Percentiles rank a stretch among this genome's conserved stretches.
Evolutionary conservation across 1,140 invertebrate species (phyloP).

Genomic region (Drosophila sechellia): DNA sequence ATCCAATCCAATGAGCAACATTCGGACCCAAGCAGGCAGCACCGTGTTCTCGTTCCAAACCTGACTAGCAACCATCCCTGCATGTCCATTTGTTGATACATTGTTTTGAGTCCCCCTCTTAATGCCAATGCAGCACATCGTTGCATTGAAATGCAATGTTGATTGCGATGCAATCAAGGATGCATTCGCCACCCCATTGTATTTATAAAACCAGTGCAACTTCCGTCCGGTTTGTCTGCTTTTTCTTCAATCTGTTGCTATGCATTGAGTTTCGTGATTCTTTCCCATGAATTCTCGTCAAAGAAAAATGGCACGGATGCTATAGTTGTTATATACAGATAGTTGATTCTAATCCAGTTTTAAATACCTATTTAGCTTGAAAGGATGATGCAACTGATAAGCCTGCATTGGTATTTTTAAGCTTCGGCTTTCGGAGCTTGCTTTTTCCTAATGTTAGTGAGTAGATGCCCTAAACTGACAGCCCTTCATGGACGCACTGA

Average conservation of each 20-base stretch:
- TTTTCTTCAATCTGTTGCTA: conserved; percentile 5
- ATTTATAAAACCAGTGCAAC: not conserved
- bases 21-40: conserved; percentile 22
- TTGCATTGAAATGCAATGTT: conserved; percentile 2
- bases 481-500: conserved; percentile 1
- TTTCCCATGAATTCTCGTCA: not conserved
- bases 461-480: conserved; percentile 1
- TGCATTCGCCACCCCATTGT: conserved; percentile 13
- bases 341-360: too few relatives aligned
- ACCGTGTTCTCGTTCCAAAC: conserved; percentile 19
- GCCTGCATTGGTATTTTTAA: conserved; percentile 10
- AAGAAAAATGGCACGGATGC: not conserved
- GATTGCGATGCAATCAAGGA: conserved; percentile 6
- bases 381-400: not conserved
- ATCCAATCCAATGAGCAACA: conserved; percentile 42
- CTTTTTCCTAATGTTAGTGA: not conserved
- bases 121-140: conserved; percentile 16
- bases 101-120: conserved; percentile 8
- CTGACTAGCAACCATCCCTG: conserved; percentile 20
- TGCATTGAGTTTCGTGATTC: not conserved
- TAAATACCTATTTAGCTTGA: not conserved
- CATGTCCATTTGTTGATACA: conserved; percentile 16
- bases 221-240: conserved; percentile 3
- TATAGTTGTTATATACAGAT: too few relatives aligned
- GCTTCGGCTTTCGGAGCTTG: conserved; percentile 3